phyloP scores from a whole-genome alignment of 2,113 vertebrate genomes.

The Nannospalax galili region DNA sequence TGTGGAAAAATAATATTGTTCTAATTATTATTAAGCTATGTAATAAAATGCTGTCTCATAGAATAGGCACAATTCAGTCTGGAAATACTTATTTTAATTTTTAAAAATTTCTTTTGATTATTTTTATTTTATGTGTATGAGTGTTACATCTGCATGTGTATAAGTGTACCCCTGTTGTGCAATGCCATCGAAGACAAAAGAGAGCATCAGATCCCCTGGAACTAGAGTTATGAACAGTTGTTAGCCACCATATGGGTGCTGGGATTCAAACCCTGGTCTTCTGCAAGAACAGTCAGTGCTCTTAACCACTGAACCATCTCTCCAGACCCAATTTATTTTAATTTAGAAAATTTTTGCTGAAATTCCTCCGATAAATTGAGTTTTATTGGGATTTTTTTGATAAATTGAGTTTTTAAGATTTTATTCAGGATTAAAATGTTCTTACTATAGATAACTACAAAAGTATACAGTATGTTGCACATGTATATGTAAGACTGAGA shows the following conservation, averaged over 20 bases:
- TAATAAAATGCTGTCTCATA: slow-evolving; percentile 11
- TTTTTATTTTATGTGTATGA: too few relatives aligned
- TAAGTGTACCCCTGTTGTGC: too few relatives aligned
- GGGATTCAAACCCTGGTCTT: too few relatives aligned
- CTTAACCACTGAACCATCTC: too few relatives aligned
- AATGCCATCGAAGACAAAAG: too few relatives aligned
- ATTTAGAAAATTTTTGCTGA: background rate
- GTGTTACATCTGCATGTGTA: too few relatives aligned
- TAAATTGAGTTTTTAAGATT: background rate
- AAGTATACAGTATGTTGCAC: background rate
- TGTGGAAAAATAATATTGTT: background rate
- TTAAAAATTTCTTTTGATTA: too few relatives aligned
- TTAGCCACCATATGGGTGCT: too few relatives aligned
- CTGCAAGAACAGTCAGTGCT: too few relatives aligned
- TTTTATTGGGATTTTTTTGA: background rate
- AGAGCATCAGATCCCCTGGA: too few relatives aligned
- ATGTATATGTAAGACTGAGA: background rate
- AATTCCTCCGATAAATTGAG: background rate
- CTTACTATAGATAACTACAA: background rate
- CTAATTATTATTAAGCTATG: background rate
- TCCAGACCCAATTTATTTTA: too few relatives aligned
- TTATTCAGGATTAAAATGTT: background rate
- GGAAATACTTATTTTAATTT: background rate
- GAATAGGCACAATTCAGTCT: background rate
- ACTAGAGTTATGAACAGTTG: too few relatives aligned